Evolutionary conservation across 1,140 invertebrate species (phyloP).

Genomic region (Gonioctena quinquepunctata): DNA sequence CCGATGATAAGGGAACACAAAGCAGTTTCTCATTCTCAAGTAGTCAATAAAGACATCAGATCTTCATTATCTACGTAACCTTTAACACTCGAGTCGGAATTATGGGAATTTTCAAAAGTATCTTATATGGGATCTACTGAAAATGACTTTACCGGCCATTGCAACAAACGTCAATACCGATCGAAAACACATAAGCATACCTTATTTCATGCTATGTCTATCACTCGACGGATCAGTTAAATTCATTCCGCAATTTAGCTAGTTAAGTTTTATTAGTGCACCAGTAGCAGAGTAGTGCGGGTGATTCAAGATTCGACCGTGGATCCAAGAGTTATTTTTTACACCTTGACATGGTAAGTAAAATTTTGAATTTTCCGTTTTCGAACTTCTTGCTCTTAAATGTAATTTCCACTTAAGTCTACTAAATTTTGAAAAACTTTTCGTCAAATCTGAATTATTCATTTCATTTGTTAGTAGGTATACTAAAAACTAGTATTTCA

Average conservation of each 20-base stretch:
- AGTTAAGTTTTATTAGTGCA: conserved; percentile 42
- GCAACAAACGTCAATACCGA: not conserved
- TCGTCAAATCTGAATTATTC: too few relatives aligned
- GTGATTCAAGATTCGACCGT: not conserved
- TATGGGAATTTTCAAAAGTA: not conserved
- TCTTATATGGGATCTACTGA: not conserved
- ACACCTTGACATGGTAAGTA: conserved; percentile 20
- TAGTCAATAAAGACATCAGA: not conserved
- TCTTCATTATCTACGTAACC: not conserved
- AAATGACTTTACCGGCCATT: not conserved
- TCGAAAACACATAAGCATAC: not conserved
- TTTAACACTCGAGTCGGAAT: not conserved
- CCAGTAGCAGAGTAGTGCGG: conserved; percentile 13
- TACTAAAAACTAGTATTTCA: too few relatives aligned
- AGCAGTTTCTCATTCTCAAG: conserved; percentile 6
- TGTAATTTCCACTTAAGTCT: too few relatives aligned
- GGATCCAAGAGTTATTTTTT: conserved; percentile 11
- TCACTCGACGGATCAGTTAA: conserved; percentile 14
- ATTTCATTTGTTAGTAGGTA: too few relatives aligned
- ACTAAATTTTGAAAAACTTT: too few relatives aligned
- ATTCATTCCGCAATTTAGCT: conserved; percentile 41
- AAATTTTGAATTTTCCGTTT: not conserved
- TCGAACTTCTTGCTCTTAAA: too few relatives aligned
- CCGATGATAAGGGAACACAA: conserved; percentile 11
- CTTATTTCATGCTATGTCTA: not conserved